A percentile compares a stretch with the other conserved stretches of the same genome.
Evolutionary conservation across 2,888 invertebrate species (phyloP).

Genomic region (Eristalis pertinax): DNA sequence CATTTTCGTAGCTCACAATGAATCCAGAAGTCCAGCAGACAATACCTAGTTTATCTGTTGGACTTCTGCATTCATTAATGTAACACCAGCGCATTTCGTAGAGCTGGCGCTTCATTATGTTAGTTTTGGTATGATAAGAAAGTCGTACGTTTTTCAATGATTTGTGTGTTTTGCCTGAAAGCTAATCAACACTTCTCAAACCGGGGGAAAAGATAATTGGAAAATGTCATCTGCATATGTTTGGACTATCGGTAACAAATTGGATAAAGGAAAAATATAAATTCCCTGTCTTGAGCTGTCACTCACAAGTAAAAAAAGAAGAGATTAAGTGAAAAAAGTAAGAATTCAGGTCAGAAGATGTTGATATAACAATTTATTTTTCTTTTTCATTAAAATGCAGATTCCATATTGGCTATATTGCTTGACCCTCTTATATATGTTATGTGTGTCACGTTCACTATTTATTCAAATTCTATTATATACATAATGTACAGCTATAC

Average conservation of each 20-base stretch:
- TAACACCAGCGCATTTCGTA: conserved; percentile 33
- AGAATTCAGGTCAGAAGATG: neutral
- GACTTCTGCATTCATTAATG: conserved; percentile 34
- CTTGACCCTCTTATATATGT: too few species aligned
- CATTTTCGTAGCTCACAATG: conserved; percentile 54
- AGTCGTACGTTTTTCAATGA: conserved; percentile 36
- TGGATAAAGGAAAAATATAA: conserved; percentile 17
- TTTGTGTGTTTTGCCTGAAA: conserved; percentile 32
- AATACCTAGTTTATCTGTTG: conserved; percentile 36
- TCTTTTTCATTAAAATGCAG: neutral
- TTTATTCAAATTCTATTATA: too few species aligned
- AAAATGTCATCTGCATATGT: conserved; percentile 56
- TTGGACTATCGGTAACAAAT: conserved; percentile 39
- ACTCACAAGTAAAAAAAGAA: neutral
- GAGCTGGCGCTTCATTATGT: conserved; percentile 5
- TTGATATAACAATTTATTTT: neutral
- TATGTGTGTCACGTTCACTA: too few species aligned
- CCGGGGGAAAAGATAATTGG: conserved; percentile 46
- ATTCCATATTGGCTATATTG: too few species aligned
- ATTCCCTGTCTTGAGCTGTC: conserved; percentile 10
- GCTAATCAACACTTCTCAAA: conserved; percentile 48
- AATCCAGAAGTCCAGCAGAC: neutral
- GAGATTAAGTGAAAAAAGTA: neutral
- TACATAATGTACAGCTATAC: too few species aligned
- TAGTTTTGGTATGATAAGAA: neutral